Percentiles rank a stretch among this genome's conserved stretches.
phyloP scores from a whole-genome alignment of 2,888 invertebrate species.

The Ptychoptera contaminata region DNA sequence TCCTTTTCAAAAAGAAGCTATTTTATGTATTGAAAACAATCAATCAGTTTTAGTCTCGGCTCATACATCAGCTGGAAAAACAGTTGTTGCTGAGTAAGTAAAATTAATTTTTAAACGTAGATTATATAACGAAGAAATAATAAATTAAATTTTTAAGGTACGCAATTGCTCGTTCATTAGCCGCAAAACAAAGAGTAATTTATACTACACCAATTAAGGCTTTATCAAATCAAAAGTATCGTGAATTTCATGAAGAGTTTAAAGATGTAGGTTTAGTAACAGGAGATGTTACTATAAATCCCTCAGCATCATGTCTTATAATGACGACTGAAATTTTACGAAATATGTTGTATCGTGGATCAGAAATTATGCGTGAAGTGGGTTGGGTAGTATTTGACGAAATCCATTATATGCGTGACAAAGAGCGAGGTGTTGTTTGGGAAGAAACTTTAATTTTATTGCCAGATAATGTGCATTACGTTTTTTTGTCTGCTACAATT shows the following conservation, averaged over 20 bases:
- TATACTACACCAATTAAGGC: conserved; percentile 99
- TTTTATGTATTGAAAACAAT: conserved; percentile 91
- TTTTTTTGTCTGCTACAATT: conserved; percentile 97
- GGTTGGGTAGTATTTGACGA: conserved; percentile 99
- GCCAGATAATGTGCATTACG: conserved; percentile 95
- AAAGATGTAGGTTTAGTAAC: conserved; percentile 96
- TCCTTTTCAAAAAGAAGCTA: conserved; percentile 95
- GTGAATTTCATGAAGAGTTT: conserved; percentile 95
- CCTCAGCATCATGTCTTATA: conserved; percentile 91
- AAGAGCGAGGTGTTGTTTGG: conserved; percentile 99
- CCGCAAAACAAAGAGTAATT: conserved; percentile 92
- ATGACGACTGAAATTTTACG: conserved; percentile 99
- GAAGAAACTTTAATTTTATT: conserved; percentile 88
- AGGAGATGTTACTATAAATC: conserved; percentile 98
- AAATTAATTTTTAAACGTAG: conserved; percentile 8
- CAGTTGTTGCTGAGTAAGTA: conserved; percentile 93
- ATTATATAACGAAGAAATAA: conserved; percentile 5
- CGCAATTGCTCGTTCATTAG: conserved; percentile 87
- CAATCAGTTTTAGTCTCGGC: conserved; percentile 98
- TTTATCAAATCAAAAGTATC: conserved; percentile 95
- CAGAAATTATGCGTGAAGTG: conserved; percentile 97
- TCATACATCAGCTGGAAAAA: conserved; percentile 99
- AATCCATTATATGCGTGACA: conserved; percentile 99
- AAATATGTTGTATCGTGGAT: conserved; percentile 96
- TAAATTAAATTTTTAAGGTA: conserved; percentile 26